Evolutionary conservation across 2,113 vertebrate genomes (phyloP).

Genomic region (Lepisosteus osseus): DNA sequence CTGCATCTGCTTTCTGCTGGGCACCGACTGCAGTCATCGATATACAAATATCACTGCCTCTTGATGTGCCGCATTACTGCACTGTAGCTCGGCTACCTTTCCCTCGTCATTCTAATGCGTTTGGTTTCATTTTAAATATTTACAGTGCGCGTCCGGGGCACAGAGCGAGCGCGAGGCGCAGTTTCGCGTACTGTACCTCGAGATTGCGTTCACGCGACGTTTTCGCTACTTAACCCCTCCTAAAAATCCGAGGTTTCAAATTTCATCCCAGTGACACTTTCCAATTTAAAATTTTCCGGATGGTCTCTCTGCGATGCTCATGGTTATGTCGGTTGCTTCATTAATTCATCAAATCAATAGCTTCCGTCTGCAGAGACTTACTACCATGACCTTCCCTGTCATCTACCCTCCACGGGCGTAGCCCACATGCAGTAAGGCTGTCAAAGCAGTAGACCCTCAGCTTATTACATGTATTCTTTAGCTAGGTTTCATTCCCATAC

Average conservation of each 20-base stretch:
- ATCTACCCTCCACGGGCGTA: not conserved
- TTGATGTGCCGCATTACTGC: not conserved
- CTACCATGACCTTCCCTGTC: not conserved
- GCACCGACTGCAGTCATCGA: not conserved
- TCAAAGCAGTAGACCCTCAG: not conserved
- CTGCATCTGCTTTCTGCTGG: conserved; percentile 3
- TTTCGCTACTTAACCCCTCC: too few relatives aligned
- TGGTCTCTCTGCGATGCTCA: not conserved
- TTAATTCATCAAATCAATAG: conserved; percentile 16
- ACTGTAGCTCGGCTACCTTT: not conserved
- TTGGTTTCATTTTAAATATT: not conserved
- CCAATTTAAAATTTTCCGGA: not conserved
- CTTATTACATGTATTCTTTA: not conserved
- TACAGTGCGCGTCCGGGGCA: too few relatives aligned
- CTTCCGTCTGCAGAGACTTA: not conserved
- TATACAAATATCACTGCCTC: not conserved
- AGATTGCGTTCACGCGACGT: too few relatives aligned
- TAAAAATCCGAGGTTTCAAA: not conserved
- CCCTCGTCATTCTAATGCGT: not conserved
- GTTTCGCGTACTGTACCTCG: too few relatives aligned
- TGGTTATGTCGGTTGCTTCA: not conserved
- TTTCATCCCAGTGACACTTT: not conserved
- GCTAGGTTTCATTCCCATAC: too few relatives aligned
- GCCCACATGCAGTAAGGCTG: not conserved
- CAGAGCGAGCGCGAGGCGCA: too few relatives aligned